phyloP scores from a whole-genome alignment of 2,113 vertebrate species.

The Phyllostomus discolor region DNA sequence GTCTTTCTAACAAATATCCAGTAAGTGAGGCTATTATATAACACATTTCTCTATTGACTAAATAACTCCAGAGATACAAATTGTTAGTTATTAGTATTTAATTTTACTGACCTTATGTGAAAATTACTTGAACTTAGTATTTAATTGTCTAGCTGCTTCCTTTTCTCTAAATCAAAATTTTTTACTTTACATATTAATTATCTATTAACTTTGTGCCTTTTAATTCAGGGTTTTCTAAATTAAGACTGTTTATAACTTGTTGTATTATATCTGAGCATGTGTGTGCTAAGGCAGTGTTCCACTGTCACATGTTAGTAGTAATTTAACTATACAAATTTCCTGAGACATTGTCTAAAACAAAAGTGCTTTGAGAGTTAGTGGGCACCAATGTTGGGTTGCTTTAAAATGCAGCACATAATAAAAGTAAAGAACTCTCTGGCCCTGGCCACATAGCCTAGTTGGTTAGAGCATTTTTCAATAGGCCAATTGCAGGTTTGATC shows the following conservation, averaged over 20 bases:
- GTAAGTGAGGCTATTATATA: background rate
- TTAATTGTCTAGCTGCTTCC: background rate
- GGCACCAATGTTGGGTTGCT: constrained; percentile 10
- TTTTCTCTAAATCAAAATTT: constrained; percentile 28
- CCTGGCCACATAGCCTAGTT: too few species aligned
- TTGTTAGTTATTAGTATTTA: constrained; percentile 36
- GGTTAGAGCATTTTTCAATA: too few species aligned
- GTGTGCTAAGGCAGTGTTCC: background rate
- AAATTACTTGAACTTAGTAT: constrained; percentile 26
- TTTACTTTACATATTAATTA: constrained; percentile 48
- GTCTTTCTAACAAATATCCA: background rate
- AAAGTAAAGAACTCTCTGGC: background rate
- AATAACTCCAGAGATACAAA: background rate
- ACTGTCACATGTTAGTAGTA: background rate
- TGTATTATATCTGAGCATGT: background rate
- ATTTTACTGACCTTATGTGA: background rate
- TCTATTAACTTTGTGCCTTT: constrained; percentile 40
- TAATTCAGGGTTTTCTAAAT: constrained; percentile 50
- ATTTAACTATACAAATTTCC: background rate
- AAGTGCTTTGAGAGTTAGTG: constrained; percentile 14
- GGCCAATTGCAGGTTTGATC: too few species aligned
- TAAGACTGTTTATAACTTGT: constrained; percentile 5
- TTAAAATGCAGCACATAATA: constrained; percentile 15
- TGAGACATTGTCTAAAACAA: constrained; percentile 22
- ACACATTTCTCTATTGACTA: background rate